Conservation (phyloP, 2,888 invertebrate species). For the Acheta domesticus region DNA sequence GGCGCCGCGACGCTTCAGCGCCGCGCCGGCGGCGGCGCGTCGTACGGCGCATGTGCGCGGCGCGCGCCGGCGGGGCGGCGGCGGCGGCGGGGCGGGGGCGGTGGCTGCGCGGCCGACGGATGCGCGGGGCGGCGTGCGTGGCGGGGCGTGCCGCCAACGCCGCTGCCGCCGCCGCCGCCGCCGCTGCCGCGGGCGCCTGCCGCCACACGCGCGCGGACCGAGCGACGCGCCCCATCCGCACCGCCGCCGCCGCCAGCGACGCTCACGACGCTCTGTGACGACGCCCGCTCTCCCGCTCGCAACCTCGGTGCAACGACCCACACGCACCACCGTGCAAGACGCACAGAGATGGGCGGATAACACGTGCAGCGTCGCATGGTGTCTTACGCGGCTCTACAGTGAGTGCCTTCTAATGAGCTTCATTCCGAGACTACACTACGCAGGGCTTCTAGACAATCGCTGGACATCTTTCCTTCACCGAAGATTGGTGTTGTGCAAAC, state of each 20-base stretch:
- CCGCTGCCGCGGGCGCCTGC: not conserved
- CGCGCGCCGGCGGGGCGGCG: not conserved
- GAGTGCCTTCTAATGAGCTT: too few species aligned
- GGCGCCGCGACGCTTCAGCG: not conserved
- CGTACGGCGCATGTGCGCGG: not conserved
- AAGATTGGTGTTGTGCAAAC: too few species aligned
- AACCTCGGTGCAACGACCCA: not conserved
- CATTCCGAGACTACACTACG: too few species aligned
- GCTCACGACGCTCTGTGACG: not conserved
- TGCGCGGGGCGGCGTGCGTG: constrained; percentile 18
- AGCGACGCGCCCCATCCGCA: not conserved
- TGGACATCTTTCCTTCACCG: too few species aligned
- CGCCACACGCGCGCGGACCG: constrained; percentile 9
- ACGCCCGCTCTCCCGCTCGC: not conserved
- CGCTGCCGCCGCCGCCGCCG: not conserved
- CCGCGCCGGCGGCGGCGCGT: not conserved
- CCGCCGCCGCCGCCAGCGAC: not conserved
- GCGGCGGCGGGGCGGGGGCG: not conserved
- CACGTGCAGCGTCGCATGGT: too few species aligned
- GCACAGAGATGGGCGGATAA: too few species aligned
- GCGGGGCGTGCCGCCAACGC: not conserved
- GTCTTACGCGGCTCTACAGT: too few species aligned
- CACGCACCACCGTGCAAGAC: not conserved
- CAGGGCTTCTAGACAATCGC: too few species aligned
- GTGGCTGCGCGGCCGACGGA: not conserved